These are phyloP conservation scores for Thereva unica DNA, from an alignment of 2,888 invertebrate species.

Conservation along the genomic window DNA sequence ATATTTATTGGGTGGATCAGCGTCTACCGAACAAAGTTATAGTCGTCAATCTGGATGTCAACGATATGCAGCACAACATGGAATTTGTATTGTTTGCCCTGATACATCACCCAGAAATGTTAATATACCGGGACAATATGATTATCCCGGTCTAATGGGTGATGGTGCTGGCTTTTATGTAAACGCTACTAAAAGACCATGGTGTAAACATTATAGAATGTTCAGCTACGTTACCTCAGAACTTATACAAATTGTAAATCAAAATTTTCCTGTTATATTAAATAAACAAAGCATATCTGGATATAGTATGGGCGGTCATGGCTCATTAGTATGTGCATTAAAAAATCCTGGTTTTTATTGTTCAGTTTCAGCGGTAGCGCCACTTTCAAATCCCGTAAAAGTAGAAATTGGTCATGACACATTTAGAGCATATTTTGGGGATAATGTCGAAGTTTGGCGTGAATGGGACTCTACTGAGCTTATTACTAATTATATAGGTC, in stretches of 20 bases:
- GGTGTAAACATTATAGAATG: slow-evolving; percentile 94
- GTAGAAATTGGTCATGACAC: slow-evolving; percentile 89
- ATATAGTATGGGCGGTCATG: slow-evolving; percentile 98
- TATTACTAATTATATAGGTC: slow-evolving; percentile 80
- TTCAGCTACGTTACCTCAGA: slow-evolving; percentile 91
- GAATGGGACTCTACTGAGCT: slow-evolving; percentile 90
- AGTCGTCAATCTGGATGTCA: slow-evolving; percentile 95
- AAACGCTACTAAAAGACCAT: slow-evolving; percentile 88
- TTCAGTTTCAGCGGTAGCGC: slow-evolving; percentile 92
- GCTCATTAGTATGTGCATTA: slow-evolving; percentile 86
- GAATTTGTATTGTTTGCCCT: slow-evolving; percentile 86
- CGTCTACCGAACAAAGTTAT: slow-evolving; percentile 95
- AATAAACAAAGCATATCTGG: slow-evolving; percentile 78
- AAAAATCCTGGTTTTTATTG: slow-evolving; percentile 88
- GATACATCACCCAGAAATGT: slow-evolving; percentile 95
- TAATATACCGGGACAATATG: slow-evolving; percentile 88
- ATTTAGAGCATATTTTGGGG: slow-evolving; percentile 79
- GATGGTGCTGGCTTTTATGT: slow-evolving; percentile 95
- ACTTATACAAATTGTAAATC: slow-evolving; percentile 72
- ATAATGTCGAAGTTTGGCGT: slow-evolving; percentile 68
- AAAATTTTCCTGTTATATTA: slow-evolving; percentile 69
- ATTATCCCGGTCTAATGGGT: slow-evolving; percentile 87
- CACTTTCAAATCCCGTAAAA: slow-evolving; percentile 85
- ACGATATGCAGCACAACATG: slow-evolving; percentile 81
- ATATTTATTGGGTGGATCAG: slow-evolving; percentile 90